Conservation (phyloP, 2,888 invertebrate genomes). For the Tipula helvola region DNA sequence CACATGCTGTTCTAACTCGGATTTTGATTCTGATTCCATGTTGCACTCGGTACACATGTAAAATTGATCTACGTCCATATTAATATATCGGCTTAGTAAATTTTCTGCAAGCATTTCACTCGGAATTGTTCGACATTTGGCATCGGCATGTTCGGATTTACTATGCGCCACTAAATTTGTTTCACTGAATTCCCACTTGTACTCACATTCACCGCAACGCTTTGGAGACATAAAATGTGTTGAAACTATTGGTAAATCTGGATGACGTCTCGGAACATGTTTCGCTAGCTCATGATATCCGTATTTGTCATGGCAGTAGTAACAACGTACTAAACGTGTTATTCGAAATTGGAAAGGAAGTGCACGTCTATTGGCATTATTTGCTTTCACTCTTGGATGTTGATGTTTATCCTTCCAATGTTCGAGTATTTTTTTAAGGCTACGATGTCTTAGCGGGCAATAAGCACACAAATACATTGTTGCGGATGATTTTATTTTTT, state of each 20-base stretch:
- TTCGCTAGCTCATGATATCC: background rate
- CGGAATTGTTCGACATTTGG: background rate
- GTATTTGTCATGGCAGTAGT: background rate
- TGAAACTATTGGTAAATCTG: background rate
- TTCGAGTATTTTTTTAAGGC: background rate
- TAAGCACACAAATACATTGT: background rate
- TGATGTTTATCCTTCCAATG: background rate
- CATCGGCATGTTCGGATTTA: background rate
- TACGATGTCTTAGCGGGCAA: background rate
- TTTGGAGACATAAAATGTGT: background rate
- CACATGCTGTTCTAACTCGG: background rate
- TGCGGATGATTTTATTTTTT: background rate
- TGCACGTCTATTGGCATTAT: background rate
- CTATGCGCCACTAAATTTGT: background rate
- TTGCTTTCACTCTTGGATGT: background rate
- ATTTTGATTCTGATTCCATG: background rate
- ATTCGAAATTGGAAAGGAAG: background rate
- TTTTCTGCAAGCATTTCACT: background rate
- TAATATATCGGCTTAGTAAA: background rate
- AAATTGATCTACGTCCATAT: background rate
- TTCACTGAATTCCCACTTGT: background rate
- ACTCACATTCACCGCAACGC: conserved; percentile 6
- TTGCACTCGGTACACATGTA: background rate
- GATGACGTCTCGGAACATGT: background rate
- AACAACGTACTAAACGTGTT: background rate